Evolutionary conservation across 2,797 vertebrate genomes (phyloP).

Genomic region (Mycteria americana): DNA sequence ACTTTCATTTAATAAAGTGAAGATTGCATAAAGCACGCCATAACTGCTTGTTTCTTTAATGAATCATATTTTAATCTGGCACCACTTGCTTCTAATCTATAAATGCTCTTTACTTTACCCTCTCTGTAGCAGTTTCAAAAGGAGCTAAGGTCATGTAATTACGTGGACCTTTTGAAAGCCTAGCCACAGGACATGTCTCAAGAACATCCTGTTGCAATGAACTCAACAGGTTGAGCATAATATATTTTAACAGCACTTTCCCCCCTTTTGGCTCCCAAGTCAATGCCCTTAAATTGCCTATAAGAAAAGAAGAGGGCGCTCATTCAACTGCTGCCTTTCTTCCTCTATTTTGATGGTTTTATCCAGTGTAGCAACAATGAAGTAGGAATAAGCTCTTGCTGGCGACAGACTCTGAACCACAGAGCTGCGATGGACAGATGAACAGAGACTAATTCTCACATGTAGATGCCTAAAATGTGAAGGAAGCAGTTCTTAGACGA

Average conservation of each 20-base stretch:
- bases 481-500: not conserved
- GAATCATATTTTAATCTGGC: not conserved
- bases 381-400: not conserved
- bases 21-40: not conserved
- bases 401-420: not conserved
- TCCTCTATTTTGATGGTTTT: not conserved
- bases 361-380: not conserved
- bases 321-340: not conserved
- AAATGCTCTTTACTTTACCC: not conserved
- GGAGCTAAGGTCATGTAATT: not conserved
- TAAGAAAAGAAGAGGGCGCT: not conserved
- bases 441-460: not conserved
- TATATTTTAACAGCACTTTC: not conserved
- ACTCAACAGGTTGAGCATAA: not conserved
- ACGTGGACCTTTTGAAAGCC: not conserved
- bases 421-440: not conserved
- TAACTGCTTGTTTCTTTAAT: not conserved
- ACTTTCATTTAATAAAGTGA: slow-evolving; percentile 12
- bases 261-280: not conserved
- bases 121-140: not conserved
- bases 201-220: not conserved
- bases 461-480: not conserved
- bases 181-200: not conserved
- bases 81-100: not conserved
- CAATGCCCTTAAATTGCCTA: not conserved